phyloP scores from a whole-genome alignment of 1,140 invertebrate species.

The Heliconius eleuchia region DNA sequence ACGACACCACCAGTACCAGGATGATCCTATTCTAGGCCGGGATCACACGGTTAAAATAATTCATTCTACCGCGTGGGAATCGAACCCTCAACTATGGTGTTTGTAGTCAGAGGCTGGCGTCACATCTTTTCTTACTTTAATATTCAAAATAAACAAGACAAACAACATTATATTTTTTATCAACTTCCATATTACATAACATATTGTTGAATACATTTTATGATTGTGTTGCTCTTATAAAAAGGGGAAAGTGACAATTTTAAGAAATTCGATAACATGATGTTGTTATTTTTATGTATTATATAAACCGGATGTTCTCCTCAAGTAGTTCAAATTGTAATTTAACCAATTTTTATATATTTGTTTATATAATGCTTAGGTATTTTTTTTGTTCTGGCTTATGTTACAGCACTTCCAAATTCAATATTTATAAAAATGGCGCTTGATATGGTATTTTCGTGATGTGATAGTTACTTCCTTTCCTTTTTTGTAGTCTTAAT shows the following conservation, averaged over 20 bases:
- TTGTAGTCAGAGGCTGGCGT: too few species aligned
- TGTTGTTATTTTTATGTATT: not conserved
- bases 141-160: too few species aligned
- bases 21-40: too few species aligned
- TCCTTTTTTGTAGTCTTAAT: too few species aligned
- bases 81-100: too few species aligned
- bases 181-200: not conserved
- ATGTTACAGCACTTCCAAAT: not conserved
- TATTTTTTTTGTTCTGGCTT: not conserved
- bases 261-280: not conserved
- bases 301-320: not conserved
- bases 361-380: not conserved
- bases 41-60: too few species aligned
- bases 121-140: too few species aligned
- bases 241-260: not conserved
- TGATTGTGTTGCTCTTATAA: not conserved
- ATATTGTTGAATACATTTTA: not conserved
- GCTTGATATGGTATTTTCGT: not conserved
- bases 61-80: too few species aligned
- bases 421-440: not conserved
- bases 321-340: not conserved
- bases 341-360: not conserved
- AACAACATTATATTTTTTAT: too few species aligned
- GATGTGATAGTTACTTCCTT: not conserved
- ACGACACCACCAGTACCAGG: too few species aligned